phyloP scores from a whole-genome alignment of 92 coral and sea anemone genomes.

The Parazoanthus swiftii region DNA sequence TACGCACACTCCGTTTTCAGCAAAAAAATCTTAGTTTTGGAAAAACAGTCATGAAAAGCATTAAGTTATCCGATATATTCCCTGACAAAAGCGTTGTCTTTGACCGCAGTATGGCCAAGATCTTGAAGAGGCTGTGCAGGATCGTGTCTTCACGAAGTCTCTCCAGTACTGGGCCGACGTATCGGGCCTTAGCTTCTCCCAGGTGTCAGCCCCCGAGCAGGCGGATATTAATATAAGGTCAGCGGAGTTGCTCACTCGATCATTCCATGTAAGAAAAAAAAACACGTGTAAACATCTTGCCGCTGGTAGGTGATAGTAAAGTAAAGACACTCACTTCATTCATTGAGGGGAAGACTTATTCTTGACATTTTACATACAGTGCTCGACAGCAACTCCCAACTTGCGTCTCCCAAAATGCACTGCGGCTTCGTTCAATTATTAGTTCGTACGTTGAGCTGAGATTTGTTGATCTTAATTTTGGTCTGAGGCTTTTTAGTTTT shows the following conservation, averaged over 20 bases:
- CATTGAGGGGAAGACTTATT: too few relatives aligned
- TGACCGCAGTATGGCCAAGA: slow-evolving; percentile 38
- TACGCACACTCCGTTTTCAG: too few relatives aligned
- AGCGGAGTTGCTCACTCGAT: neutral
- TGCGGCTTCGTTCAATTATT: too few relatives aligned
- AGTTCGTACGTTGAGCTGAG: too few relatives aligned
- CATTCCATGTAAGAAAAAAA: neutral
- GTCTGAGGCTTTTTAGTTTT: too few relatives aligned
- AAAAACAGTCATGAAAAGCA: too few relatives aligned
- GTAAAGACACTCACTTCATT: neutral
- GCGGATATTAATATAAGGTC: slow-evolving; percentile 62
- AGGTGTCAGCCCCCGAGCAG: slow-evolving; percentile 32
- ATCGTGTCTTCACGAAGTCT: slow-evolving; percentile 41
- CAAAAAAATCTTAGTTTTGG: too few relatives aligned
- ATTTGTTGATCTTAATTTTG: too few relatives aligned
- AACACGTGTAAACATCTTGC: neutral
- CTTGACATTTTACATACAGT: too few relatives aligned
- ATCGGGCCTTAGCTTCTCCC: slow-evolving; percentile 48
- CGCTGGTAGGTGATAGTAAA: neutral
- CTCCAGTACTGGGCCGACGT: slow-evolving; percentile 58
- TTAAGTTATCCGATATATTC: neutral
- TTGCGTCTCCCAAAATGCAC: too few relatives aligned
- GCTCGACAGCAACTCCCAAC: too few relatives aligned
- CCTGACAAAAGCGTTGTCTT: neutral
- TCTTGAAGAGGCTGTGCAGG: slow-evolving; percentile 14